Conservation (phyloP, 2,888 invertebrate genomes). For the Galeruca laticollis region DNA sequence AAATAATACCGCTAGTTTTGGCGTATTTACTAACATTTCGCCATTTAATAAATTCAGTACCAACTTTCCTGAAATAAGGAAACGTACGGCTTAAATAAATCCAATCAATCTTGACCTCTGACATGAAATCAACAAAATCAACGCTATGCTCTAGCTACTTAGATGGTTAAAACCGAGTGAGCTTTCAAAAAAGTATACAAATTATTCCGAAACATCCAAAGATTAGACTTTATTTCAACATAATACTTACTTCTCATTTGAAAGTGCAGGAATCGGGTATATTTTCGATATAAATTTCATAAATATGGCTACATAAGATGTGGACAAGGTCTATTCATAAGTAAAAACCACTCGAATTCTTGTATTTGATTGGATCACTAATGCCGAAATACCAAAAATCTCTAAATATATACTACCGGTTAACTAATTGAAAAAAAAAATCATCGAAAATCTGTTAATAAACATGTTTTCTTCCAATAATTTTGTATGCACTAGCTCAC, state of each 20-base stretch:
- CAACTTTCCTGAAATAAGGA: constrained; percentile 29
- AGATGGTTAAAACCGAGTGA: constrained; percentile 38
- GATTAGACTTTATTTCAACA: constrained; percentile 7
- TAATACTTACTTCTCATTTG: constrained; percentile 62
- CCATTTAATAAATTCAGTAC: background rate
- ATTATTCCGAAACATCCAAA: background rate
- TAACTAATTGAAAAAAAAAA: constrained; percentile 43
- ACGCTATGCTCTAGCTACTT: constrained; percentile 50
- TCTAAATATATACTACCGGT: constrained; percentile 32
- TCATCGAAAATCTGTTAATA: constrained; percentile 47
- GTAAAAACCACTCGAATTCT: constrained; percentile 47
- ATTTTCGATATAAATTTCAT: constrained; percentile 65
- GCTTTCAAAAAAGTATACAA: constrained; percentile 21
- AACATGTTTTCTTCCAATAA: constrained; percentile 54
- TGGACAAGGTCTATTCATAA: constrained; percentile 54
- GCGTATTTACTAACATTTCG: constrained; percentile 15
- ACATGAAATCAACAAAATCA: constrained; percentile 53
- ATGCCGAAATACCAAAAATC: constrained; percentile 38
- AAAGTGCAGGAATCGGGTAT: constrained; percentile 56
- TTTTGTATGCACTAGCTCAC: constrained; percentile 69
- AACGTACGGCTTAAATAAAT: constrained; percentile 47
- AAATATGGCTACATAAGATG: constrained; percentile 74
- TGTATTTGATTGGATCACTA: constrained; percentile 44
- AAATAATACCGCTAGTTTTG: constrained; percentile 24
- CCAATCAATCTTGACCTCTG: constrained; percentile 57